Evolutionary conservation across 2,113 vertebrate species (phyloP).

Genomic region (Dromaius novaehollandiae): DNA sequence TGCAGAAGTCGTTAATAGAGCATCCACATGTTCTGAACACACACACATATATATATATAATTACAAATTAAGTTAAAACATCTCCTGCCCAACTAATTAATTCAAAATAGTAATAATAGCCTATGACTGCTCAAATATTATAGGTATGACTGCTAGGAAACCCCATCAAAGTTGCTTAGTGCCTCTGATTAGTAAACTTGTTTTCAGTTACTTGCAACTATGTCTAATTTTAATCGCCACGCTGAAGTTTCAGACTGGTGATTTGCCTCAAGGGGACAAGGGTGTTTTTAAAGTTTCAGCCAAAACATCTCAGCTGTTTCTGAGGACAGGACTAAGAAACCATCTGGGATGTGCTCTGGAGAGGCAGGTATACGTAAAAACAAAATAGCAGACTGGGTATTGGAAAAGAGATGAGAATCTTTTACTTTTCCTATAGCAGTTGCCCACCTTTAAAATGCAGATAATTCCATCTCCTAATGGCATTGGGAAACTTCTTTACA

Average conservation of each 20-base stretch:
- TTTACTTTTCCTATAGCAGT: neutral
- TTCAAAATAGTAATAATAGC: neutral
- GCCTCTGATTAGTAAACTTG: neutral
- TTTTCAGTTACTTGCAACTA: neutral
- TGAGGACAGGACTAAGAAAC: neutral
- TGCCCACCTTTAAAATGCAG: neutral
- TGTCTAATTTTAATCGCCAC: neutral
- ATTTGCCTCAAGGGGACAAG: neutral
- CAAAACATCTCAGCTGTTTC: neutral
- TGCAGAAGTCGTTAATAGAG: neutral
- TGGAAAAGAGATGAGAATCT: neutral
- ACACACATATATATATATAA: neutral
- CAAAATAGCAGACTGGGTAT: neutral
- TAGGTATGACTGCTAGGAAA: neutral
- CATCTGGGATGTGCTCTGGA: neutral
- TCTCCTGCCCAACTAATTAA: slow-evolving; percentile 35
- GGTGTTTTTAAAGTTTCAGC: neutral
- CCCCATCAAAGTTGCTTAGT: neutral
- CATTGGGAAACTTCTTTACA: neutral
- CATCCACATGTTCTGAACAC: neutral
- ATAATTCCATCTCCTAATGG: neutral
- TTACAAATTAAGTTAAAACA: neutral
- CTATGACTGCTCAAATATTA: neutral
- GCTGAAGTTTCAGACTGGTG: neutral
- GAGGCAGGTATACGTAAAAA: neutral